Conservation (phyloP, 2,113 vertebrate genomes). For the Cryptotis parvus region DNA sequence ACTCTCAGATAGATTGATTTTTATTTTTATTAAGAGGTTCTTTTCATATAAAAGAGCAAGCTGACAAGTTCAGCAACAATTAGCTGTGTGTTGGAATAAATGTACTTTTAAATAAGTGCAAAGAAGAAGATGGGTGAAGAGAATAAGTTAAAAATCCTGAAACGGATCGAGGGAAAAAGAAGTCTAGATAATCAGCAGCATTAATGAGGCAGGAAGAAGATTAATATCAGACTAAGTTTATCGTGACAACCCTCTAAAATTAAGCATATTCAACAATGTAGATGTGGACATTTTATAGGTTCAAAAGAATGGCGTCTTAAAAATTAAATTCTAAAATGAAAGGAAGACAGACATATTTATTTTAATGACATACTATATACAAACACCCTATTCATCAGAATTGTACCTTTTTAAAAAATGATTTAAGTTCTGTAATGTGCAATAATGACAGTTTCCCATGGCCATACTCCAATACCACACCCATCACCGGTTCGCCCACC, state of each 20-base stretch:
- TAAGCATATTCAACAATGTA: neutral
- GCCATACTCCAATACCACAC: no score
- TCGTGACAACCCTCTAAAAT: conserved; percentile 22
- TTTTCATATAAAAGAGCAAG: conserved; percentile 57
- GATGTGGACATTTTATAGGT: neutral
- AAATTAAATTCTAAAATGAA: conserved; percentile 6
- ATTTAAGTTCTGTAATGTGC: no score
- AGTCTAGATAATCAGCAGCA: neutral
- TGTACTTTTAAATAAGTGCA: conserved; percentile 37
- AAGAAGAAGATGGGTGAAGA: neutral
- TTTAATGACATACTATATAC: conserved; percentile 28
- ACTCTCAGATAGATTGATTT: conserved; percentile 56
- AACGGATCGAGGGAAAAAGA: neutral
- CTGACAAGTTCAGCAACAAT: conserved; percentile 57
- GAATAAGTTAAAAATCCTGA: neutral
- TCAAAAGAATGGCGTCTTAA: neutral
- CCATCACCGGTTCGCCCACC: no score
- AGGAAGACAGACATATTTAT: neutral
- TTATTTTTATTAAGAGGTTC: conserved; percentile 64
- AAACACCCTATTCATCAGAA: neutral
- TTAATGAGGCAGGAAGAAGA: neutral
- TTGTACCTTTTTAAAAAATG: neutral
- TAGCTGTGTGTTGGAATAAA: conserved; percentile 45
- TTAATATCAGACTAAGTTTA: conserved; percentile 21
- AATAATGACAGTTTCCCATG: no score